A percentile compares a stretch with the other conserved stretches of the same genome.
phyloP scores from a whole-genome alignment of 2,113 vertebrate genomes.

The Anser cygnoides region DNA sequence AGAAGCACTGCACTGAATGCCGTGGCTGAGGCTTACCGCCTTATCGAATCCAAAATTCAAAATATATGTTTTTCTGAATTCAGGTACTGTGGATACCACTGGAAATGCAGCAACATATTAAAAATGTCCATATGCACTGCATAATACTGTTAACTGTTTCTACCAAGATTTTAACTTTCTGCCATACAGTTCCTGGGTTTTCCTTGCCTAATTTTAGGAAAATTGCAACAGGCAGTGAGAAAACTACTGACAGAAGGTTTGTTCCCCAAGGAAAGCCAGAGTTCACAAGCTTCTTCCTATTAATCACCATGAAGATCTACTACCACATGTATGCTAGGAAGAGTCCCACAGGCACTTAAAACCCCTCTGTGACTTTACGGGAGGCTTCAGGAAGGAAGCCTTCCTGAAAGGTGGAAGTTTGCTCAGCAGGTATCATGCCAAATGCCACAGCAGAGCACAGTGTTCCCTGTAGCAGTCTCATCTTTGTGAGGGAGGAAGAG shows the following conservation, averaged over 20 bases:
- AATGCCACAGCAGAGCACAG: not conserved
- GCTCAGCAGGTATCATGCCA: not conserved
- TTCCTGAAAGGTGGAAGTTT: not conserved
- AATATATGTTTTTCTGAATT: not conserved
- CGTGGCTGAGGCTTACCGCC: not conserved
- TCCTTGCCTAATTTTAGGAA: not conserved
- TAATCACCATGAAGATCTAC: not conserved
- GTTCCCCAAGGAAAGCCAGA: not conserved
- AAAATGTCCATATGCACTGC: not conserved
- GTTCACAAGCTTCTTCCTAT: not conserved
- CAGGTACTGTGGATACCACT: not conserved
- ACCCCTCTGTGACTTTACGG: not conserved
- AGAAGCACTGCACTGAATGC: not conserved
- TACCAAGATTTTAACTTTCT: not conserved
- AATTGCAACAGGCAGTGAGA: not conserved
- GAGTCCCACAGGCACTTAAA: not conserved
- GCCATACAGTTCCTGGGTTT: not conserved
- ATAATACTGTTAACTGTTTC: not conserved
- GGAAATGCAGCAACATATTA: not conserved
- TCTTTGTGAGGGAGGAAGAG: not conserved
- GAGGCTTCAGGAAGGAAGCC: not conserved
- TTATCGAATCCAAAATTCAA: not conserved
- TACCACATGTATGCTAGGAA: not conserved
- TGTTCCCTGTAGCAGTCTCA: not conserved
- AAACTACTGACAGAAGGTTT: not conserved